phyloP scores from a whole-genome alignment of 2,113 vertebrate genomes.

The Saiga tatarica region DNA sequence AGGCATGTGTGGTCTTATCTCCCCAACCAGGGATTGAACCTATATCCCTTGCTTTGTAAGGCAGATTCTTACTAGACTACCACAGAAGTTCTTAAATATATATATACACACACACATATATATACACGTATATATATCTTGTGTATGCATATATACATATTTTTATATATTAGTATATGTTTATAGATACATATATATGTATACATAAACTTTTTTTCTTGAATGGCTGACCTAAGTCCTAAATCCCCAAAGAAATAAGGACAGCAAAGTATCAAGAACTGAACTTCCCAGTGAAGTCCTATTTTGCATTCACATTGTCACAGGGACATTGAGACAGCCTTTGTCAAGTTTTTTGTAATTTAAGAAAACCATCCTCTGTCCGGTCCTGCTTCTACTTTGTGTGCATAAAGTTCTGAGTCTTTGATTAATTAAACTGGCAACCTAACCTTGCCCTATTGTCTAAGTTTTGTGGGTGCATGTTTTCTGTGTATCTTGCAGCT shows the following conservation, averaged over 20 bases:
- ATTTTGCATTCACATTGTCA: not conserved
- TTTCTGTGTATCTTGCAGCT: not conserved
- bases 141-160: not conserved
- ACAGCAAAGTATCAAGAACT: not conserved
- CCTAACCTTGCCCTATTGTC: too few relatives aligned
- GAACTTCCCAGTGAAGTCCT: not conserved
- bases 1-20: not conserved
- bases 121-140: not conserved
- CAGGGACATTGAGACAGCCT: not conserved
- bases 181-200: not conserved
- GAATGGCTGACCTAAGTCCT: not conserved
- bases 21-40: not conserved
- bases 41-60: not conserved
- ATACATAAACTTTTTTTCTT: not conserved
- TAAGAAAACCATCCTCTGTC: not conserved
- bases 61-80: not conserved
- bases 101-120: accelerated
- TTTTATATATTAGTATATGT: not conserved
- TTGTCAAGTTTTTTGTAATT: not conserved
- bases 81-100: not conserved
- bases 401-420: not conserved
- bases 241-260: not conserved
- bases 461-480: too few relatives aligned
- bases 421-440: not conserved
- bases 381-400: not conserved